Evolutionary conservation across 2,888 invertebrate genomes (phyloP).

Genomic region (Plagodis pulveraria): DNA sequence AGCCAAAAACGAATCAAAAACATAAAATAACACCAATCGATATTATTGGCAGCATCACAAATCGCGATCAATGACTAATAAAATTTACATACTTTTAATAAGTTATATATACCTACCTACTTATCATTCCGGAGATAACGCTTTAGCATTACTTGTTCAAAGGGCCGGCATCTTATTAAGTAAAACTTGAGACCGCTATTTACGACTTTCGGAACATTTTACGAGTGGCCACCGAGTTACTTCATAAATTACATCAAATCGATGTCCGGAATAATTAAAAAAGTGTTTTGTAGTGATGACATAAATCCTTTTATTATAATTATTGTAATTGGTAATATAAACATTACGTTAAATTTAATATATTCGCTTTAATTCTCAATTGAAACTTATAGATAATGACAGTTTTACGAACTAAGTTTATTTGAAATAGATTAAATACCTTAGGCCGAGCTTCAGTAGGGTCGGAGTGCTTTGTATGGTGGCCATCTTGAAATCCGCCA

Average conservation of each 20-base stretch:
- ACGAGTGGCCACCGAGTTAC: conserved; percentile 45
- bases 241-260: conserved; percentile 45
- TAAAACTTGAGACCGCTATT: conserved; percentile 52
- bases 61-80: conserved; percentile 51
- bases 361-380: too few species aligned
- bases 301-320: too few species aligned
- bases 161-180: conserved; percentile 47
- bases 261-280: conserved; percentile 22
- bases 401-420: too few species aligned
- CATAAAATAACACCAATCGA: conserved; percentile 11
- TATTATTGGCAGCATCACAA: conserved; percentile 40
- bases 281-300: background rate
- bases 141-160: conserved; percentile 49
- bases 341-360: too few species aligned
- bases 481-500: too few species aligned
- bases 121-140: conserved; percentile 37
- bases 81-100: conserved; percentile 48
- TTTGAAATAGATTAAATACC: too few species aligned
- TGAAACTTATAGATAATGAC: too few species aligned
- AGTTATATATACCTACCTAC: conserved; percentile 11
- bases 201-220: conserved; percentile 51
- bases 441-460: too few species aligned
- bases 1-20: background rate
- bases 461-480: too few species aligned
- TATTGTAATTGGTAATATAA: too few species aligned